Evolutionary conservation across 2,113 vertebrate genomes (phyloP).

Genomic region (Tapirus terrestris): DNA sequence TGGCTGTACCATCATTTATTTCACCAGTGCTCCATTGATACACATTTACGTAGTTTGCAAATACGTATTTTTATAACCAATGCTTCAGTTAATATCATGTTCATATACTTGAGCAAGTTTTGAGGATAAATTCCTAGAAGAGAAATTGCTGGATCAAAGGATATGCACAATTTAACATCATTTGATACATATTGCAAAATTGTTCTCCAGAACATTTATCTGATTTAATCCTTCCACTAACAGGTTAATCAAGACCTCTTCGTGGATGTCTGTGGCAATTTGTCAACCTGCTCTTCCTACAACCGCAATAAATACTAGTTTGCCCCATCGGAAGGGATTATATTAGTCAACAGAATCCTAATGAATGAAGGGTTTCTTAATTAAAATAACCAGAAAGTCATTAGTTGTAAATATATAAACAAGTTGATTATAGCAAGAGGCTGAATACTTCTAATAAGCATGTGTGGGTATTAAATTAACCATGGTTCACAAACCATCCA

Average conservation of each 20-base stretch:
- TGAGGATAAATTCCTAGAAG: neutral
- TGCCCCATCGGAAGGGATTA: conserved; percentile 69
- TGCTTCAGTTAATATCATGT: neutral
- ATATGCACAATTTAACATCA: neutral
- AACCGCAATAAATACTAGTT: conserved; percentile 73
- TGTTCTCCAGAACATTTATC: conserved; percentile 6
- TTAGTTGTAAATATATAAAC: conserved; percentile 86
- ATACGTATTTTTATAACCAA: conserved; percentile 12
- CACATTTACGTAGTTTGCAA: neutral
- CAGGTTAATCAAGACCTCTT: neutral
- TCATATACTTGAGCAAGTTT: neutral
- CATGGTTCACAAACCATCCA: conserved; percentile 86
- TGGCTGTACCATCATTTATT: neutral
- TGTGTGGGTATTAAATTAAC: conserved; percentile 86
- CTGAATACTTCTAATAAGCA: conserved; percentile 88
- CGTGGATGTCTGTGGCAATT: conserved; percentile 59
- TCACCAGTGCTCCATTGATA: neutral
- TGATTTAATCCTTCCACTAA: conserved; percentile 64
- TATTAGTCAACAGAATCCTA: conserved; percentile 75
- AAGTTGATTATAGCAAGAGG: conserved; percentile 83
- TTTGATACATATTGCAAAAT: conserved; percentile 4
- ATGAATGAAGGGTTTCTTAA: conserved; percentile 85
- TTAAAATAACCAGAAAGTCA: conserved; percentile 87
- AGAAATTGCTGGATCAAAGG: neutral
- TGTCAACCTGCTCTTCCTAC: conserved; percentile 63